A percentile compares a stretch with the other conserved stretches of the same genome.
Evolutionary conservation across 2,888 invertebrate species (phyloP).

Genomic region (Salticus scenicus): DNA sequence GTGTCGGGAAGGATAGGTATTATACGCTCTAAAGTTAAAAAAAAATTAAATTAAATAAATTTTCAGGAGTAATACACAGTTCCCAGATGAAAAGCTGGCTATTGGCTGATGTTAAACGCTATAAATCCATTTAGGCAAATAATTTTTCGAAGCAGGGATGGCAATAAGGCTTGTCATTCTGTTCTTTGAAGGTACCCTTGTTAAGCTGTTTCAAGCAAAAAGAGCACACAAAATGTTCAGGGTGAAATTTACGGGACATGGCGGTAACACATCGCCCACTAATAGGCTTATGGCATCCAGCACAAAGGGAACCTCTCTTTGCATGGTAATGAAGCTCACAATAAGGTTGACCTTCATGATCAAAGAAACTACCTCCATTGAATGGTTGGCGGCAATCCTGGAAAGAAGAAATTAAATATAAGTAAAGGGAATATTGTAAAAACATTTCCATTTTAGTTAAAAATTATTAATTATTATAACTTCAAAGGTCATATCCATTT

Average conservation of each 20-base stretch:
- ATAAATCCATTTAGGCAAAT: slow-evolving; percentile 78
- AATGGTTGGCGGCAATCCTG: slow-evolving; percentile 98
- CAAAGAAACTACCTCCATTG: slow-evolving; percentile 98
- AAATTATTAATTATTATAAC: too few species aligned
- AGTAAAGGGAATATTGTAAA: too few species aligned
- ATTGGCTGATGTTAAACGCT: slow-evolving; percentile 17
- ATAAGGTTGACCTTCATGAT: slow-evolving; percentile 97
- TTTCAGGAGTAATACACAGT: slow-evolving; percentile 26
- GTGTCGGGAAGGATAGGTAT: too few species aligned
- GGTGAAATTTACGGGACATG: slow-evolving; percentile 99
- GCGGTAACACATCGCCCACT: slow-evolving; percentile 98
- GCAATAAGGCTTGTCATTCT: slow-evolving; percentile 98
- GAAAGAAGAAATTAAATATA: neutral
- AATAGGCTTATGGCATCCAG: slow-evolving; percentile 97
- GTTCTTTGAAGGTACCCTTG: slow-evolving; percentile 99
- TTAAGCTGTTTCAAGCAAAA: slow-evolving; percentile 98
- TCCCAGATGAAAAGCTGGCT: slow-evolving; percentile 33
- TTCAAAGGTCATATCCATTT: too few species aligned
- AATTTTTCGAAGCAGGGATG: slow-evolving; percentile 98
- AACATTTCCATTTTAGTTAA: too few species aligned
- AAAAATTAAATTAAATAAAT: neutral
- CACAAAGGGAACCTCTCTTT: slow-evolving; percentile 96
- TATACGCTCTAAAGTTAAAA: too few species aligned
- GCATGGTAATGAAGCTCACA: slow-evolving; percentile 99
- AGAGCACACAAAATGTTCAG: slow-evolving; percentile 99